These are phyloP conservation scores for Montifringilla adamsi DNA, from an alignment of 2,113 vertebrate species.

Conservation along the genomic window DNA sequence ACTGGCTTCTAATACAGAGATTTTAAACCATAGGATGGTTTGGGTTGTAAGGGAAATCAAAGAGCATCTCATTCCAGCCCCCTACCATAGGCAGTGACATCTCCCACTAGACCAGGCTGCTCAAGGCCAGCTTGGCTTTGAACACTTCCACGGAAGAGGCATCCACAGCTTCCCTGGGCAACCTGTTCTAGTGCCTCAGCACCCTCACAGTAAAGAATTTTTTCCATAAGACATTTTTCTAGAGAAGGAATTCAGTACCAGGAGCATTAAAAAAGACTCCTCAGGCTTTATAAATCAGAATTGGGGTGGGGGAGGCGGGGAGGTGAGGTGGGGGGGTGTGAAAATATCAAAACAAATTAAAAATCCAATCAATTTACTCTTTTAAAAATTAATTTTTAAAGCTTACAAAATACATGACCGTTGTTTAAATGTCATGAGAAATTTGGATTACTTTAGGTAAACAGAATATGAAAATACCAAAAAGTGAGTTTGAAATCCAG, in stretches of 20 bases:
- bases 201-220: not conserved
- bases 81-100: not conserved
- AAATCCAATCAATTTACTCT: not conserved
- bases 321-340: accelerated
- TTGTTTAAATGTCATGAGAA: not conserved
- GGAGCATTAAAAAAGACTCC: not conserved
- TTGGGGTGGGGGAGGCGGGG: too few relatives aligned
- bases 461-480: not conserved
- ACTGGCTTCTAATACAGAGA: not conserved
- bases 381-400: not conserved
- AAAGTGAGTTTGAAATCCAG: not conserved
- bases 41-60: not conserved
- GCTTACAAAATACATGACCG: not conserved
- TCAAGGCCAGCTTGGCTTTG: not conserved
- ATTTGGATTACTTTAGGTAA: not conserved
- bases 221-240: not conserved
- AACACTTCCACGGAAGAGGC: not conserved
- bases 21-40: not conserved
- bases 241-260: not conserved
- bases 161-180: not conserved
- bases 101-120: not conserved
- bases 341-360: not conserved
- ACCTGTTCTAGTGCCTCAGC: not conserved
- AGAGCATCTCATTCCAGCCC: not conserved
- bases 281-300: not conserved